Evolutionary conservation across 2,113 vertebrate genomes (phyloP), one percentile per base, ranked within the genome.

Genomic region (Dryoscopus gambensis): DNA sequence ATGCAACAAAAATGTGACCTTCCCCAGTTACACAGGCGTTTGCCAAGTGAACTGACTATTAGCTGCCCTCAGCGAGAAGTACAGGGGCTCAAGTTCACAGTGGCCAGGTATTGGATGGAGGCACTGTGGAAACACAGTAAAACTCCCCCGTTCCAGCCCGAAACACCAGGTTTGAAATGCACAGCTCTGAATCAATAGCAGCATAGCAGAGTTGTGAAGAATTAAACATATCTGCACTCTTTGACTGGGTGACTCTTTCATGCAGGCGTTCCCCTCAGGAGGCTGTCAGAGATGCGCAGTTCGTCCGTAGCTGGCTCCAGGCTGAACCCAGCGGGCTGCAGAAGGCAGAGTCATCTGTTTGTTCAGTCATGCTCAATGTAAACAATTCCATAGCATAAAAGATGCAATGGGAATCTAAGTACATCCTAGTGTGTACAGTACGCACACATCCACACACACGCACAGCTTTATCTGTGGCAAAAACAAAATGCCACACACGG

Each of bases 161-260:
- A 78, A 94, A 53, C 89, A 65, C 93, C 79, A 70, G 71, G 73
- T 92, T 89, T 95, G 94, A 94, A 97, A 97, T 93, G 91, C 88
- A 96, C 94, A 97, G 94, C 96, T 96, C 97, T 96, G 92, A 97
- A 97, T 97, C 97, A 90, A 96, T 98, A 99, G 99, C 99, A 99
- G 99, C 98, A 97, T 96, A 67, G 52, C 60, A 97, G 93, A 95
- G 92, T 94, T 89, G 89, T 65, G 97, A 81, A 71, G 91, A 96
- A 91, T 85, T 64, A 82, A 57, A 81, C 8, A 0, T 6, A 33
- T 73, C 71, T 95, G 96, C 89, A 83, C 95, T 96, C 96, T 95
- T 91, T 81, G 95, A 78, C 50, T 37, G 91, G 95, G 93, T 91
- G 93, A 88, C 84, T 71, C 40, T 14, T 37, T 69, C 40, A 60